A percentile compares a stretch with the other conserved stretches of the same genome.
These are phyloP conservation scores for Phrynosoma platyrhinos DNA, from an alignment of 2,113 vertebrate species.

Conservation along the genomic window DNA sequence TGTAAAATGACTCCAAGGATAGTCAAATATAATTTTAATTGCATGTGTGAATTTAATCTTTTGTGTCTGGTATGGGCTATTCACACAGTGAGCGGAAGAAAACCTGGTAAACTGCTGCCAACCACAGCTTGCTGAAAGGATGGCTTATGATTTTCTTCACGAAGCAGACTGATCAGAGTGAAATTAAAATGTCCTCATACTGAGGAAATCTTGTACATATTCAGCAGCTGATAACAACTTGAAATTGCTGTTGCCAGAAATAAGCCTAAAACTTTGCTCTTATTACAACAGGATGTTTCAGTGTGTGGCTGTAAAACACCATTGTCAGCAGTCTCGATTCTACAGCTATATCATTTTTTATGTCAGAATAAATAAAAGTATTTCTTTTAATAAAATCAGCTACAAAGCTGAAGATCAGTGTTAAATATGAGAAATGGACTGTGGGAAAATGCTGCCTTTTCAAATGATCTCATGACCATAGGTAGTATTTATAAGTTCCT, in stretches of 20 bases:
- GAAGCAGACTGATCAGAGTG: neutral
- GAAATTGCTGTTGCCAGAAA: conserved; percentile 52
- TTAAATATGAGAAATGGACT: conserved; percentile 35
- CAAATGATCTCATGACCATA: neutral
- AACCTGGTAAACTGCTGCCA: neutral
- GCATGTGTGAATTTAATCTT: neutral
- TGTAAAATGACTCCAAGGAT: neutral
- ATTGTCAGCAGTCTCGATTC: conserved; percentile 60
- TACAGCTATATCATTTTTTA: conserved; percentile 52
- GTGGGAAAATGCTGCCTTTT: neutral
- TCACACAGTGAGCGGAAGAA: neutral
- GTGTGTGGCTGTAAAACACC: conserved; percentile 55
- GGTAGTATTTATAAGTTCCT: neutral
- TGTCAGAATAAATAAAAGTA: conserved; percentile 58
- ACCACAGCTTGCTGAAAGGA: neutral
- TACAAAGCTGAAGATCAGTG: conserved; percentile 46
- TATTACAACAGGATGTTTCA: conserved; percentile 56
- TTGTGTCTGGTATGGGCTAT: neutral
- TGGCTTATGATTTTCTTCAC: conserved; percentile 22
- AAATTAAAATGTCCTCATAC: conserved; percentile 28
- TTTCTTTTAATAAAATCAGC: conserved; percentile 39
- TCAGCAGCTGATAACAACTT: conserved; percentile 41
- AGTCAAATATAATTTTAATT: neutral
- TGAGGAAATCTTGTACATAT: conserved; percentile 8
- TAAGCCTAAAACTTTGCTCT: conserved; percentile 42